phyloP scores from a whole-genome alignment of 2,113 vertebrate genomes.

The Dromaius novaehollandiae region DNA sequence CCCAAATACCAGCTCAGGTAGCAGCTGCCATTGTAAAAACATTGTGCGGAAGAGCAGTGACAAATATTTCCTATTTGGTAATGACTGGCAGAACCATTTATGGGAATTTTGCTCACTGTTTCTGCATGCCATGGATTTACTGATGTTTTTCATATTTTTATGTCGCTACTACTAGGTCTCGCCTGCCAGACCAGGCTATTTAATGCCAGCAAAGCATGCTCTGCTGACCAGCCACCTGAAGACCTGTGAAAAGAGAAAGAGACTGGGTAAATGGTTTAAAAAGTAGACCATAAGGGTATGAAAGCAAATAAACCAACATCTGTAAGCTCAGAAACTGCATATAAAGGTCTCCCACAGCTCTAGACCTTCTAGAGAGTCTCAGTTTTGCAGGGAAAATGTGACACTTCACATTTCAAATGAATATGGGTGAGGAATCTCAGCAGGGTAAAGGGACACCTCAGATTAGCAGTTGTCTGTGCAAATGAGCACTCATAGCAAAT shows the following conservation, averaged over 20 bases:
- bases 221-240: background rate
- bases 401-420: background rate
- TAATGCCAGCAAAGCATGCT: background rate
- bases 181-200: background rate
- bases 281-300: background rate
- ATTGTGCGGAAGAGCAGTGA: slow-evolving; percentile 13
- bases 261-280: background rate
- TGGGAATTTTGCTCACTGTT: slow-evolving; percentile 16
- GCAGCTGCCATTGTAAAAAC: slow-evolving; percentile 62
- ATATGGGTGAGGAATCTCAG: background rate
- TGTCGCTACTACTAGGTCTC: background rate
- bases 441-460: background rate
- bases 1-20: slow-evolving; percentile 63
- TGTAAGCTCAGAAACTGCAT: background rate
- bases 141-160: background rate
- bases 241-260: background rate
- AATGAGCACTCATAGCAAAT: background rate
- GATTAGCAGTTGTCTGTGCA: background rate
- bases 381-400: background rate
- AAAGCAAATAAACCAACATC: background rate
- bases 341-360: background rate
- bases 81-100: slow-evolving; percentile 29
- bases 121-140: background rate
- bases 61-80: slow-evolving; percentile 55
- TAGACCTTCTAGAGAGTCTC: background rate